These are phyloP conservation scores for Tonatia bakeri DNA, from an alignment of 2,113 vertebrate species.

Conservation along the genomic window DNA sequence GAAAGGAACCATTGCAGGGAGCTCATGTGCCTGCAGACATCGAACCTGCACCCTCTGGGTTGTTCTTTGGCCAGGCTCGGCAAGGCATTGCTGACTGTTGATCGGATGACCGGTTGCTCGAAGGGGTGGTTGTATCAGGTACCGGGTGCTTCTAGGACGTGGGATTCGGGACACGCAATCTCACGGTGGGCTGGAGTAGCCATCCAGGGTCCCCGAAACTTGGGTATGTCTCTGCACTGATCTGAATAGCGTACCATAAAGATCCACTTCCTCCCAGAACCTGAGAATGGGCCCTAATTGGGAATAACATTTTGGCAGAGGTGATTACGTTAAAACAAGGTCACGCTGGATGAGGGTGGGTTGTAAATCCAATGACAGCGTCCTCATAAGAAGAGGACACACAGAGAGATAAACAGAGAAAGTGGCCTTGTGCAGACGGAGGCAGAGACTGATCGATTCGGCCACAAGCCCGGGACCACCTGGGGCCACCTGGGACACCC, in stretches of 20 bases:
- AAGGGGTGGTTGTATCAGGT: neutral
- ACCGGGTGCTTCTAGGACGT: neutral
- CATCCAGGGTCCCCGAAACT: neutral
- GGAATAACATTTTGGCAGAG: neutral
- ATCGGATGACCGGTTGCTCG: neutral
- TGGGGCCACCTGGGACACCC: neutral
- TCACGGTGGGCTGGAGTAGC: neutral
- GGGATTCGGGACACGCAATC: neutral
- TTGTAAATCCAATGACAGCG: too few relatives aligned
- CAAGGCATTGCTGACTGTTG: neutral
- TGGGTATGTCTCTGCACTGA: neutral
- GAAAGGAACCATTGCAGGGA: neutral
- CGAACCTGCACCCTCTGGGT: neutral
- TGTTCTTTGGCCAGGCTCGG: too few relatives aligned
- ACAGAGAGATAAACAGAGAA: too few relatives aligned
- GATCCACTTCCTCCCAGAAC: neutral
- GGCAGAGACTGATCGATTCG: neutral
- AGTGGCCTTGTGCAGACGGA: accelerated
- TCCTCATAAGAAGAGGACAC: neutral
- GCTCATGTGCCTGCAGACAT: too few relatives aligned
- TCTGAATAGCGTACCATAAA: neutral
- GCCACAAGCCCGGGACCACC: neutral
- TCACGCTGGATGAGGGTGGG: neutral
- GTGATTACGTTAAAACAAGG: neutral
- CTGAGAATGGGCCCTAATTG: neutral